These are phyloP conservation scores for Mesochorus sp. DNA, from an alignment of 2,888 invertebrate species.

Conservation along the genomic window DNA sequence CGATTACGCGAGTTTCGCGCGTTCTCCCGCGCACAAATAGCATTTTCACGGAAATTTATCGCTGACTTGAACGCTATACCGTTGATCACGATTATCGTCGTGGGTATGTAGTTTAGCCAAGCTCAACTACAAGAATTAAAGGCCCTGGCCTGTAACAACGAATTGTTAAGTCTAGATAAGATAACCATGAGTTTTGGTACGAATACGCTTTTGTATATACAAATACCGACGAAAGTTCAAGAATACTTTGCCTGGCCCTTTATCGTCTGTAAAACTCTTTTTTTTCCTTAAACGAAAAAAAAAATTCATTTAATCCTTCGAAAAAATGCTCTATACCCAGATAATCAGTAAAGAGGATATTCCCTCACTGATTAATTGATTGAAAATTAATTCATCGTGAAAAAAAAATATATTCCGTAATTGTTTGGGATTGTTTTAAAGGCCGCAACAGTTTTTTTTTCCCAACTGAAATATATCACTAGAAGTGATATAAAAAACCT, in stretches of 20 bases:
- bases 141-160: not conserved
- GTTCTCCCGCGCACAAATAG: conserved; percentile 16
- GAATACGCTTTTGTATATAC: no score
- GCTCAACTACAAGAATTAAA: conserved; percentile 5
- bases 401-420: no score
- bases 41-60: conserved; percentile 29
- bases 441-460: no score
- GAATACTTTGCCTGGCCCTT: not conserved
- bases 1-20: conserved; percentile 27
- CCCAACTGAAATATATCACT: no score
- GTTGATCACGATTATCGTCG: conserved; percentile 28
- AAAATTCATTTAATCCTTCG: no score
- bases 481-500: no score
- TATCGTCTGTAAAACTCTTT: not conserved
- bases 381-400: no score
- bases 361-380: no score
- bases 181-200: not conserved
- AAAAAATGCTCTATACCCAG: no score
- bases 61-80: not conserved
- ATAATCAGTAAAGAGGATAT: no score
- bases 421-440: no score
- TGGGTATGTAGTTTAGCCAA: not conserved
- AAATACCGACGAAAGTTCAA: not conserved
- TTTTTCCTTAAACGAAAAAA: not conserved
- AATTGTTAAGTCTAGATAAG: conserved; percentile 20